These are phyloP conservation scores for Bucco capensis DNA, from an alignment of 2,113 vertebrate species.

Conservation along the genomic window DNA sequence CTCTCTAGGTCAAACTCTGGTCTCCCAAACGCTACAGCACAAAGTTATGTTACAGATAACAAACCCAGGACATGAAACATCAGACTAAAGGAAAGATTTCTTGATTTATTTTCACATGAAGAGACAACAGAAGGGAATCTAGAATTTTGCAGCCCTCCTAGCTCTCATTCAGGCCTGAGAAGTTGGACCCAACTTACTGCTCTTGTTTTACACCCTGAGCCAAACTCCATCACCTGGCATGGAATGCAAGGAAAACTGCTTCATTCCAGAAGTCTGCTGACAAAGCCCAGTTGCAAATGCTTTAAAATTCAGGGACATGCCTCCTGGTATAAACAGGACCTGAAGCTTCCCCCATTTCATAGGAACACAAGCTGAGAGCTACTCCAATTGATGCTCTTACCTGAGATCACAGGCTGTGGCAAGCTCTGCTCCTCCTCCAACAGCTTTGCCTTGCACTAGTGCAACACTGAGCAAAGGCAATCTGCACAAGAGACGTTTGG, in stretches of 20 bases:
- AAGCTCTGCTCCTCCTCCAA: slow-evolving; percentile 93
- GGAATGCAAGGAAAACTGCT: too few species aligned
- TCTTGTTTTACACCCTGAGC: background rate
- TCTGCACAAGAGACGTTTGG: slow-evolving; percentile 66
- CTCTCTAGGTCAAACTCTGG: background rate
- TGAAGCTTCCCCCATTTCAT: background rate
- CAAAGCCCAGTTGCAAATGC: background rate
- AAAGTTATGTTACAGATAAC: background rate
- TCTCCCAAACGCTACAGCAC: background rate
- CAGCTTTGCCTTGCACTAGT: slow-evolving; percentile 86
- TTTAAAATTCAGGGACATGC: background rate
- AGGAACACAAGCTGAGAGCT: background rate
- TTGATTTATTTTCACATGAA: background rate
- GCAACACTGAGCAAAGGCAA: slow-evolving; percentile 92
- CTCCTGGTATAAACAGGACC: background rate
- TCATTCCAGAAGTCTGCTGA: background rate
- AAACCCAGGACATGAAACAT: background rate
- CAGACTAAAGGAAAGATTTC: background rate
- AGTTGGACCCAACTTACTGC: background rate
- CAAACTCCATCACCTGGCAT: background rate
- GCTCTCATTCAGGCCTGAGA: background rate
- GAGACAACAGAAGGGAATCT: background rate
- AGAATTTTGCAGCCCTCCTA: background rate
- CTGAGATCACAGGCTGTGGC: slow-evolving; percentile 95
- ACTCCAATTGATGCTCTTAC: slow-evolving; percentile 60